phyloP scores from a whole-genome alignment of 2,113 vertebrate genomes.

The Ptyas mucosa region DNA sequence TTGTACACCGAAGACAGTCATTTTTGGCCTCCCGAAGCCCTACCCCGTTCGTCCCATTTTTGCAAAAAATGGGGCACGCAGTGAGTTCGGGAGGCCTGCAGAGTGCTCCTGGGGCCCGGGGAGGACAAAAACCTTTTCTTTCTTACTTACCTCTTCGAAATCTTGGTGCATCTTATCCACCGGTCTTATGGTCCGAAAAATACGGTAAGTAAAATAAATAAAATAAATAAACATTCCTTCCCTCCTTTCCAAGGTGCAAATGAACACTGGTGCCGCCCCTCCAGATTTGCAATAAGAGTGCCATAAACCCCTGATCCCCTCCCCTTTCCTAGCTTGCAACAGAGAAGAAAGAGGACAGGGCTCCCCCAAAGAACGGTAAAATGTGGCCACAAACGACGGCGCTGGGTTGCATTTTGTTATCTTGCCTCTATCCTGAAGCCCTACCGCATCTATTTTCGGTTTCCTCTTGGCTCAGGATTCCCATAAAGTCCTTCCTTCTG shows the following conservation, averaged over 20 bases:
- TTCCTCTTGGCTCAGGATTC: constrained; percentile 42
- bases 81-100: too few relatives aligned
- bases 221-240: background rate
- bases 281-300: background rate
- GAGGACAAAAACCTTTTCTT: too few relatives aligned
- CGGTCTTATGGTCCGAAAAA: too few relatives aligned
- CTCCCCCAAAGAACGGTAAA: constrained; percentile 5
- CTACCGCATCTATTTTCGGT: constrained; percentile 32
- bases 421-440: background rate
- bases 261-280: background rate
- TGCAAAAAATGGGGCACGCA: too few relatives aligned
- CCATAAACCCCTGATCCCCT: background rate
- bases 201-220: too few relatives aligned
- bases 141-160: too few relatives aligned
- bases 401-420: constrained; percentile 31
- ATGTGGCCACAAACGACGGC: constrained; percentile 18
- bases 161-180: too few relatives aligned
- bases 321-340: background rate
- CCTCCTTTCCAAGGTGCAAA: background rate
- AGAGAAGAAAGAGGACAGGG: constrained; percentile 25
- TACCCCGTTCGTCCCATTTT: too few relatives aligned
- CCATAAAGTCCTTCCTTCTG: constrained; percentile 41
- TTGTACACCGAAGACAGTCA: too few relatives aligned
- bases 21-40: too few relatives aligned
- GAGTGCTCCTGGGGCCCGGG: too few relatives aligned